phyloP scores from a whole-genome alignment of 2,888 invertebrate species.

The Lottia scabra region DNA sequence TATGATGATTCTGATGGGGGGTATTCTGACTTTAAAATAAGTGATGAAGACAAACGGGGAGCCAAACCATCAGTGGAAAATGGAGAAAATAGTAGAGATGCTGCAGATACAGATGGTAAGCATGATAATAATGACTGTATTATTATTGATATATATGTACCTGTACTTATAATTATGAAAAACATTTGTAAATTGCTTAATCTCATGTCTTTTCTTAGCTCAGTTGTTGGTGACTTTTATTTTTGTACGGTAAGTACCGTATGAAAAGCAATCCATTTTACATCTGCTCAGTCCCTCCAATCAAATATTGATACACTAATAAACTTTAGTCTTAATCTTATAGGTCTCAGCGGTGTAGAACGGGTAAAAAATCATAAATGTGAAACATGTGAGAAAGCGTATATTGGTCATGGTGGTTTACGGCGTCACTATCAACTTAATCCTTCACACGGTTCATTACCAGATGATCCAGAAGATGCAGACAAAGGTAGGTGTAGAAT shows the following conservation, averaged over 20 bases:
- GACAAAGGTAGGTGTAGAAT: neutral
- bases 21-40: slow-evolving; percentile 73
- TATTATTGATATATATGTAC: too few relatives aligned
- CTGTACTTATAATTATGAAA: too few relatives aligned
- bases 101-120: neutral
- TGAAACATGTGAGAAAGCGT: slow-evolving; percentile 77
- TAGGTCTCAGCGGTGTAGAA: slow-evolving; percentile 37
- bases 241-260: too few relatives aligned
- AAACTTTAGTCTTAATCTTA: too few relatives aligned
- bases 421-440: slow-evolving; percentile 75
- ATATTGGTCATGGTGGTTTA: slow-evolving; percentile 75
- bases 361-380: slow-evolving; percentile 72
- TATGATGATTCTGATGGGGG: slow-evolving; percentile 75
- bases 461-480: slow-evolving; percentile 18
- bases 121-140: neutral
- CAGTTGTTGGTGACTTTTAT: too few relatives aligned
- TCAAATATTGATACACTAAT: too few relatives aligned
- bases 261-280: too few relatives aligned
- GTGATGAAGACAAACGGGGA: slow-evolving; percentile 50
- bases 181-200: too few relatives aligned
- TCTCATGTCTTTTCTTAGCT: too few relatives aligned
- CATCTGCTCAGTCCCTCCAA: too few relatives aligned
- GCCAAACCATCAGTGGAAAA: neutral
- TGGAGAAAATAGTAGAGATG: neutral
- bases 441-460: slow-evolving; percentile 74